A percentile compares a stretch with the other conserved stretches of the same genome.
Evolutionary conservation across 2,113 vertebrate species (phyloP).

Genomic region (Sterna hirundo): DNA sequence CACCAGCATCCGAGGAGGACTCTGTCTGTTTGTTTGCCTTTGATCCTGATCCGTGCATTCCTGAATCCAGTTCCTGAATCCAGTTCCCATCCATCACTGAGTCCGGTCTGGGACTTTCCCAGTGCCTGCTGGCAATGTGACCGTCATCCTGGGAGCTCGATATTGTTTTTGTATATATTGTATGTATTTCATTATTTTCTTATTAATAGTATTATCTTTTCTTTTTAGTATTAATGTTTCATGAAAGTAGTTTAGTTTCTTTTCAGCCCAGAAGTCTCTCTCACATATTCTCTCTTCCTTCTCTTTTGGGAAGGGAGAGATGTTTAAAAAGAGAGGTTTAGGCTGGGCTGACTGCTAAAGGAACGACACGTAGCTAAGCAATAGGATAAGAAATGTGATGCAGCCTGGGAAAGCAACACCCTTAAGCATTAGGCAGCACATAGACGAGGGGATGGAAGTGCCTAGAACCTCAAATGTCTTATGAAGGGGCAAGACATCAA

Average conservation of each 20-base stretch:
- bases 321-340: background rate
- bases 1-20: too few relatives aligned
- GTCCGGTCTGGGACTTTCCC: background rate
- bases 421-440: background rate
- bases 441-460: background rate
- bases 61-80: too few relatives aligned
- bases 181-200: background rate
- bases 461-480: background rate
- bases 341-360: background rate
- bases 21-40: too few relatives aligned
- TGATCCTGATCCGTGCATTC: too few relatives aligned
- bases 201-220: background rate
- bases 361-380: background rate
- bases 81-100: too few relatives aligned
- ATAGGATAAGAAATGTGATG: background rate
- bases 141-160: background rate
- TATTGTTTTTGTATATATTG: background rate
- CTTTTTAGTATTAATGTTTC: background rate
- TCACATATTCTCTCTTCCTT: background rate
- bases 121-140: background rate
- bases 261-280: background rate
- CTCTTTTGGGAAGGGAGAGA: background rate
- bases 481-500: background rate
- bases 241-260: background rate
- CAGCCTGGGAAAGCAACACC: background rate